These are phyloP conservation scores for Toxonevra muliebris DNA, from an alignment of 2,888 invertebrate genomes.

Conservation along the genomic window DNA sequence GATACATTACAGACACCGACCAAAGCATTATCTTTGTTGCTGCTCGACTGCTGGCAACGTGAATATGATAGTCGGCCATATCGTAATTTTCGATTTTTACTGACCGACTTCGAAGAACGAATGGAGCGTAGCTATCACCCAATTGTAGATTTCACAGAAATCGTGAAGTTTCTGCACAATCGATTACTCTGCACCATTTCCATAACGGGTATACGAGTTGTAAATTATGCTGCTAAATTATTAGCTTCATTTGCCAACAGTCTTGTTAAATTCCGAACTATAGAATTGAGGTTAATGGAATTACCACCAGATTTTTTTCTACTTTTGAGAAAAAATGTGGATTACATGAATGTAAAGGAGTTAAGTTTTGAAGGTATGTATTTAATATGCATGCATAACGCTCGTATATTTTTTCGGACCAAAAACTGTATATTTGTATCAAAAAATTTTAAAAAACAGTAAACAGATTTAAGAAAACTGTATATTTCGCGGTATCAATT, in stretches of 20 bases:
- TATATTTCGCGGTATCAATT: too few species aligned
- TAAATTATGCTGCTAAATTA: constrained; percentile 9
- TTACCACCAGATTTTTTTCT: constrained; percentile 50
- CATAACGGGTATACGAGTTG: constrained; percentile 42
- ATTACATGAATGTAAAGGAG: constrained; percentile 40
- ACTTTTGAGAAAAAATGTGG: constrained; percentile 43
- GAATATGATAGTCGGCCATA: constrained; percentile 60
- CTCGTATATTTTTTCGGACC: too few species aligned
- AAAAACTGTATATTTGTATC: too few species aligned
- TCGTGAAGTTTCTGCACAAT: constrained; percentile 50
- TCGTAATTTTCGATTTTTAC: constrained; percentile 49
- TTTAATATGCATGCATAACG: neutral
- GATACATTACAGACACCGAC: neutral
- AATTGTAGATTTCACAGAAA: constrained; percentile 48
- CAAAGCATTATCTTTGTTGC: constrained; percentile 38
- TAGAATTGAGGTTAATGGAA: constrained; percentile 49
- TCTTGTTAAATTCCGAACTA: constrained; percentile 37
- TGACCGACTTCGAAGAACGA: constrained; percentile 51
- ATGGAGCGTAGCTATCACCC: constrained; percentile 48
- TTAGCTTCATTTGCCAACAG: constrained; percentile 41
- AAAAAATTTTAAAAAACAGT: too few species aligned
- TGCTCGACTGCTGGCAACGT: constrained; percentile 61
- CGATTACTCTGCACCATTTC: constrained; percentile 36
- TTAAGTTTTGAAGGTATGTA: constrained; percentile 50
- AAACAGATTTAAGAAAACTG: too few species aligned